Base-by-base conservation (phyloP, 2,113 vertebrate species). In the Oncorhynchus mykiss region DNA sequence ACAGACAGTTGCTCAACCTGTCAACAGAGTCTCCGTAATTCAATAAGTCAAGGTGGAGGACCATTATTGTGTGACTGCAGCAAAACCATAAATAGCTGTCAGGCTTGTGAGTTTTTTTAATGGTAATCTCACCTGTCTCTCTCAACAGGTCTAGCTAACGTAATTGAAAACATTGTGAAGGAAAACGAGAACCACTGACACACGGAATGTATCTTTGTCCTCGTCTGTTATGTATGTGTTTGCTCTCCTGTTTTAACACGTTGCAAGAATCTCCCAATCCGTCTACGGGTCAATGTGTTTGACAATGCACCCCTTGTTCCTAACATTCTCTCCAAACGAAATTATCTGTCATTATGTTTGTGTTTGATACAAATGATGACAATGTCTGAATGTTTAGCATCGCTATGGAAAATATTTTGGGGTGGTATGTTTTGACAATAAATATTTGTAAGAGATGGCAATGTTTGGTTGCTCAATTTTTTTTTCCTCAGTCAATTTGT, bases 141-240 rank as follows among this genome's bases (percentile, higher is more conserved):
- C 86, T 93, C 91, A 93, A 90, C 91, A 87, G 79, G 82, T 79
- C 83, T 39, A 27, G 73, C 88, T 39, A 88, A 82, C 70, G 80
- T 91, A 90, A 92, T 88, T 90, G 86, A 92, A 92, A 89, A 90
- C 87, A 85, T 66, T 77, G 72, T 79, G 62, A 71, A 78, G 72
- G 14, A 76, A 75, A 79, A 90, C 77, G 82, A 86, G 84, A 84
- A 86, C 82, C 82, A 85, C 80, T 90, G 86, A 90, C 85, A 84
- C 78, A 51, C 91, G 90, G 91, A 92, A 92, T 93, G 89, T 84
- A 59, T 82, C 85, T 88, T 88, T 89, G 90, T 90, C 86, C 83
- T 69, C 78, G 71, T 48, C 45, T 78, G 84, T 81, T 82, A 49
- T 67, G 45, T 78, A 77, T 67, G 34, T 78, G 78, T 84, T 80